Percentiles rank a stretch among this genome's conserved stretches.
Conservation (phyloP, 1,140 invertebrate species). For the Diorhabda sublineata region DNA sequence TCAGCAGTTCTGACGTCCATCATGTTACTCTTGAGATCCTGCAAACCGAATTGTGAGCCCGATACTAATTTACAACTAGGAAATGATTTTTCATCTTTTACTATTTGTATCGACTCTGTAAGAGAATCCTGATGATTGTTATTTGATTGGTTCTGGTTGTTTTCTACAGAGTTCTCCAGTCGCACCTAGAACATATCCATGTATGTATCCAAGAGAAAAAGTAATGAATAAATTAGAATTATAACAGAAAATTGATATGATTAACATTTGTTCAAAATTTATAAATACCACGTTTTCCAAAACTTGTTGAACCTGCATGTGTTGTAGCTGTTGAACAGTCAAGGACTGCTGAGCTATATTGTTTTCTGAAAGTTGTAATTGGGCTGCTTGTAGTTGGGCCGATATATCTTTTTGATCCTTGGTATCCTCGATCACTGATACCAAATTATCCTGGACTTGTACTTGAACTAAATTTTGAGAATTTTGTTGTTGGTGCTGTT, state of each 20-base stretch:
- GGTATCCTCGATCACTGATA: conserved; percentile 46
- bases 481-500: conserved; percentile 25
- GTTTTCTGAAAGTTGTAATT: conserved; percentile 44
- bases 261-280: too few relatives aligned
- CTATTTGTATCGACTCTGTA: conserved; percentile 38
- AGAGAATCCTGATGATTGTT: conserved; percentile 25
- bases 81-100: conserved; percentile 45
- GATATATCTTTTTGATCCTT: conserved; percentile 45
- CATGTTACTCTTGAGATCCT: conserved; percentile 49
- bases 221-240: too few relatives aligned
- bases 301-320: conserved; percentile 45
- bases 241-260: too few relatives aligned
- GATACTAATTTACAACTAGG: conserved; percentile 43
- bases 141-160: conserved; percentile 35
- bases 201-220: neutral
- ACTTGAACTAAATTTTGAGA: conserved; percentile 45
- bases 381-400: conserved; percentile 39
- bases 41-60: conserved; percentile 42
- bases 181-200: conserved; percentile 26
- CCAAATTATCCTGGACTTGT: conserved; percentile 47
- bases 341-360: conserved; percentile 41
- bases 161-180: conserved; percentile 37
- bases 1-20: conserved; percentile 67
- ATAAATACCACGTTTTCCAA: conserved; percentile 41
- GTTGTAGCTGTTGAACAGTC: conserved; percentile 45